Conservation (phyloP, 2,888 invertebrate genomes). For the Caenorhabditis becei region DNA sequence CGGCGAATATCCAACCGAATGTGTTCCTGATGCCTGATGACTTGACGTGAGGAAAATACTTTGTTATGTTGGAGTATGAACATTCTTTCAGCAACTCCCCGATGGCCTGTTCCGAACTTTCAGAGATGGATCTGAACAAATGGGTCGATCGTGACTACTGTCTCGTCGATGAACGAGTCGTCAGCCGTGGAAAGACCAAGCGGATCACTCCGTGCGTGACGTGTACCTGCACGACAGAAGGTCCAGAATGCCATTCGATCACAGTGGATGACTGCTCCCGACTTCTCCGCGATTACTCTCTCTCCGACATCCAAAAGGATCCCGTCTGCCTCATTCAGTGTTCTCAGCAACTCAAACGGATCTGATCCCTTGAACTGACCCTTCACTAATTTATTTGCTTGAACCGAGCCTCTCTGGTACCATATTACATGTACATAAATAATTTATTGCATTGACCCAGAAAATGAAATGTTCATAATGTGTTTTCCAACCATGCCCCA, state of each 20-base stretch:
- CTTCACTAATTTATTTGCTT: constrained; percentile 33
- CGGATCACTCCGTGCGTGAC: constrained; percentile 81
- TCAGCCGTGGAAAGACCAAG: constrained; percentile 79
- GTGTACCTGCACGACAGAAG: constrained; percentile 81
- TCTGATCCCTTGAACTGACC: constrained; percentile 35
- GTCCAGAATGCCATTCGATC: constrained; percentile 81
- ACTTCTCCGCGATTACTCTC: constrained; percentile 41
- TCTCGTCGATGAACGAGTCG: constrained; percentile 79
- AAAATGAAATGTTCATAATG: background rate
- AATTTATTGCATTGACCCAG: constrained; percentile 13
- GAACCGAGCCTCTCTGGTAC: constrained; percentile 21
- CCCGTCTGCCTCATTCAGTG: constrained; percentile 70
- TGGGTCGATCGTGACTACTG: constrained; percentile 82
- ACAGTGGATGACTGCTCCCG: constrained; percentile 69
- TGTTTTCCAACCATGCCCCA: constrained; percentile 7
- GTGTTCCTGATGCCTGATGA: constrained; percentile 89
- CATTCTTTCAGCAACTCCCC: constrained; percentile 79
- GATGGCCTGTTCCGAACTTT: constrained; percentile 78
- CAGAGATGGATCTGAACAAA: constrained; percentile 76
- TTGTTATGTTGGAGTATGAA: background rate
- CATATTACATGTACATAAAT: constrained; percentile 45
- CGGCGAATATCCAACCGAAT: constrained; percentile 90
- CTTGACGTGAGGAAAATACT: constrained; percentile 73
- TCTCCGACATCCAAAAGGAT: constrained; percentile 61
- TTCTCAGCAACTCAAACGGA: constrained; percentile 58